Evolutionary conservation across 92 coral and sea anemone species (phyloP), one percentile per base, ranked within the genome.

Genomic region (Zoanthus solanderi): DNA sequence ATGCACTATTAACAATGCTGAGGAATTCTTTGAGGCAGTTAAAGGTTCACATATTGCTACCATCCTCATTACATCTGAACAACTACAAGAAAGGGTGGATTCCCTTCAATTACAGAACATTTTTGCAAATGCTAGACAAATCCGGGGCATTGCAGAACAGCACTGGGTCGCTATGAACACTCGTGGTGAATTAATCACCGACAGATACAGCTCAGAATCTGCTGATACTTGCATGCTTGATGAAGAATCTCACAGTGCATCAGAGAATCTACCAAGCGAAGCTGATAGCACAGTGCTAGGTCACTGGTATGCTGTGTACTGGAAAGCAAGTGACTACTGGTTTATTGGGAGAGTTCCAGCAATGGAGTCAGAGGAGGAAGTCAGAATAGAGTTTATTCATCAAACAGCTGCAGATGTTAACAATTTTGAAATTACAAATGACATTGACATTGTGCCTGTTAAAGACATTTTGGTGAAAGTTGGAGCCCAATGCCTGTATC

Each of bases 261-360:
- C 77, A 37, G 85, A 46, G 66, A 68, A 60, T 34, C 71, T 65
- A 46, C 65, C 63, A 78, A 78, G 78, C 83, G 67, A 87, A 48
- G 75, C 46, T 78, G 78, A 67, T n/a, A 87, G 50, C 81, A 76
- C 12, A 66, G 90, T 78, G 90, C 47, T 87, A 65, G 86, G 90
- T 78, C 85, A 78, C 48, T 87, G 90, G 90, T 87, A 87, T 87
- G 86, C 79, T 28, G 79, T 87, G 78, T 78, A 87, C 78, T 87
- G 86, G 79, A 87, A 75, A 87, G 85, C 90, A 78, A 69, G 67
- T 87, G 67, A 78, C 67, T 87, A 87, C 71, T 77, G 86, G 79
- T 87, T 87, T 68, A 78, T 87, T 78, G 90, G 85, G 34, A 77
- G 85, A 30, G 90, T 54, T 47, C 71, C 67, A 37, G 47, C 61